Evolutionary conservation across 2,797 vertebrate genomes (phyloP).

Genomic region (Peromyscus attwateri): DNA sequence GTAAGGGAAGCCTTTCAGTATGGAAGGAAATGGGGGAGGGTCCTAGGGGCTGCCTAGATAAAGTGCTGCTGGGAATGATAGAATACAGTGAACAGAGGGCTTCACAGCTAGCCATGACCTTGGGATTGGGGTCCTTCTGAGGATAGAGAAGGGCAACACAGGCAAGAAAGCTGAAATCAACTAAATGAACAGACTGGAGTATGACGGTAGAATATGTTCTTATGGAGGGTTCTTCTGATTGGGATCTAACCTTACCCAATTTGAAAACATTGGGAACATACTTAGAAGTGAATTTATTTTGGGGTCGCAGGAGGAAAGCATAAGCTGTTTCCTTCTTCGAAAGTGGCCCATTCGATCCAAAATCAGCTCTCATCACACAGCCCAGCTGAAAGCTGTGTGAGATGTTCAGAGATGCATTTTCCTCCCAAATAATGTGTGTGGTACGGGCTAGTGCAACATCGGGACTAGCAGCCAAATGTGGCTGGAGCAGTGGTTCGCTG

Average conservation of each 20-base stretch:
- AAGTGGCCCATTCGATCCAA: slow-evolving; percentile 57
- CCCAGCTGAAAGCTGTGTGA: slow-evolving; percentile 42
- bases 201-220: slow-evolving; percentile 1
- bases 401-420: slow-evolving; percentile 1
- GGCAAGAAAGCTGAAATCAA: background rate
- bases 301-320: slow-evolving; percentile 69
- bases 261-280: slow-evolving; percentile 61
- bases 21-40: background rate
- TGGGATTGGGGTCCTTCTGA: background rate
- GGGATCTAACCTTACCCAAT: slow-evolving; percentile 30
- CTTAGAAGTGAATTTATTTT: slow-evolving; percentile 72
- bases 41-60: background rate
- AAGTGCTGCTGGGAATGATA: background rate
- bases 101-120: background rate
- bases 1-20: background rate
- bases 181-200: slow-evolving; percentile 8
- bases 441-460: background rate
- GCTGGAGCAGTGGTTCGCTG: background rate
- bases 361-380: slow-evolving; percentile 51
- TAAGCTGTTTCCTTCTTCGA: slow-evolving; percentile 63
- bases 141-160: slow-evolving; percentile 13
- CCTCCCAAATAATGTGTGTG: background rate
- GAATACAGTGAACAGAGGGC: background rate
- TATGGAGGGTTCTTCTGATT: slow-evolving; percentile 30
- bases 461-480: background rate